Evolutionary conservation across 2,797 vertebrate species (phyloP), one percentile per base, ranked within the genome.

Genomic region (Pterois miles): DNA sequence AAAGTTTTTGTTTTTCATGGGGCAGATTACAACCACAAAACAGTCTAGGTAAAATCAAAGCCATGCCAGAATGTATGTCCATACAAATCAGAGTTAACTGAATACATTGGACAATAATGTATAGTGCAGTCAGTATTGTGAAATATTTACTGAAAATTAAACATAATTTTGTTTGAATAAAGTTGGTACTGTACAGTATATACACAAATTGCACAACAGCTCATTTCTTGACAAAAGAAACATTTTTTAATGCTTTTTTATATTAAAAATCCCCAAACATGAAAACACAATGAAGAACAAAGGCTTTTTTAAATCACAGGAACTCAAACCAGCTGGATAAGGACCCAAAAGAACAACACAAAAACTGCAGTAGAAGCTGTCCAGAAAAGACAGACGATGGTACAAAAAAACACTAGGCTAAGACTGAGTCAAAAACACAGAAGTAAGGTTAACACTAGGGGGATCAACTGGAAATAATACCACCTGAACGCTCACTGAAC

Each of bases 1-100:
- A 54, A 73, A 34, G 53, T 52, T 20, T 89, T 85, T 80, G 38
- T 71, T 81, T 86, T 68, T 66, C 10, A 34, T 5, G 12, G n/a
- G 57, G 71, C n/a, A 59, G 22, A 81, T 64, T 66, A 72, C 82
- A 79, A 76, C 33, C 10, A 2, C 60, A 56, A 34, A 76, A 74
- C 23, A 34, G 31, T 4, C 10, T 3, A 40, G 53, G 68, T 69
- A 22, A 65, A 78, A 74, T 78, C 36, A 79, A 77, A 70, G 14
- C 53, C 4, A 23, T 5, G 40, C 9, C 62, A 20, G 23, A 8
- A 52, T 62, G 22, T 59, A 29, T 40, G 52, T 27, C 36, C 16
- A 2, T 9, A 40, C 13, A 38, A 43, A 58, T 64, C 33, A 8
- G 9, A 65, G 14, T 38, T 52, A 29, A 62, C 4, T 8, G 16